Percentiles rank a stretch among this genome's conserved stretches.
Conservation (phyloP, 2,113 vertebrate genomes). For the Myodes glareolus region DNA sequence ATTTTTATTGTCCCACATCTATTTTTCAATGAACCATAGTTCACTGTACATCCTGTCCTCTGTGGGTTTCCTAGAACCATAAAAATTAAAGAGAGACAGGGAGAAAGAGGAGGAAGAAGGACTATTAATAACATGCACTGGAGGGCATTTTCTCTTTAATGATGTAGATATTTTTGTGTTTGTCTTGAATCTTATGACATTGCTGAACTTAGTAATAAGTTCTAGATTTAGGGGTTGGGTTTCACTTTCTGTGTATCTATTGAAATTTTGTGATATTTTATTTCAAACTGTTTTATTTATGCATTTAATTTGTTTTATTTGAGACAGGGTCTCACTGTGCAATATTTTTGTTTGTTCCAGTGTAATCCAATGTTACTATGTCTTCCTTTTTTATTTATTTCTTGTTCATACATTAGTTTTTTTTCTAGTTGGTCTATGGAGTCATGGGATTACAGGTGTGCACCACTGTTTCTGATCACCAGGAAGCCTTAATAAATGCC, state of each 20-base stretch:
- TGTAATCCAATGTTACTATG: neutral
- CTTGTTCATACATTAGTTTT: neutral
- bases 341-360: neutral
- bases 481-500: neutral
- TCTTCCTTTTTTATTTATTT: neutral
- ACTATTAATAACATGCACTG: neutral
- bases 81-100: neutral
- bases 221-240: neutral
- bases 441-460: neutral
- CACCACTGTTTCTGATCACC: neutral
- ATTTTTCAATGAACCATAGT: neutral
- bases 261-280: neutral
- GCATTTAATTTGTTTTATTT: neutral
- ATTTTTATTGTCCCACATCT: neutral
- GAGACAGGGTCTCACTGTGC: neutral
- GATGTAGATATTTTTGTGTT: neutral
- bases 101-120: neutral
- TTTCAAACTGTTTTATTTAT: neutral
- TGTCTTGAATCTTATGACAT: neutral
- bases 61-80: neutral
- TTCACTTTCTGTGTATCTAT: neutral
- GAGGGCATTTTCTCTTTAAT: neutral
- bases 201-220: neutral
- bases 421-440: neutral
- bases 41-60: neutral